Percentiles rank a stretch among this genome's conserved stretches.
Evolutionary conservation across 2,113 vertebrate genomes (phyloP).

Genomic region (Leucosticte australis): DNA sequence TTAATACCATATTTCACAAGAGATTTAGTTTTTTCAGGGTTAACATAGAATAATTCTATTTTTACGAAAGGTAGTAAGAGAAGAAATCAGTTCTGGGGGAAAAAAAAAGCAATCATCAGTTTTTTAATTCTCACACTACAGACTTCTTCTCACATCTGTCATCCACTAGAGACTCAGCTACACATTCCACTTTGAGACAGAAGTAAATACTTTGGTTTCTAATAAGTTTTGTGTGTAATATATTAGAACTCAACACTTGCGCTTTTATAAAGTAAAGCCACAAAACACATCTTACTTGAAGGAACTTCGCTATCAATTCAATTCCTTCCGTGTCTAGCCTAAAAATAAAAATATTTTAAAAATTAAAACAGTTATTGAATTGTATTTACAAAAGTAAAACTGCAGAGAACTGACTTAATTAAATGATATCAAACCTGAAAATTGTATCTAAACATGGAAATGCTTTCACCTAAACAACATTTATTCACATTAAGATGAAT

Average conservation of each 20-base stretch:
- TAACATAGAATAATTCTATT: not conserved
- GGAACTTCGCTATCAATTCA: constrained; percentile 92
- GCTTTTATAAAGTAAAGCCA: not conserved
- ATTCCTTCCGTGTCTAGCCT: constrained; percentile 96
- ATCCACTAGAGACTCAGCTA: not conserved
- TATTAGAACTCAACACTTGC: not conserved
- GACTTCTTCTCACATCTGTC: not conserved
- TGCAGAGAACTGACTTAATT: not conserved
- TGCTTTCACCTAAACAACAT: not conserved
- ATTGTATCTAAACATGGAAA: not conserved
- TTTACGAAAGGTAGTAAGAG: not conserved
- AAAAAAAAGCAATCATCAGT: not conserved
- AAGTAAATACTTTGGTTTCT: not conserved
- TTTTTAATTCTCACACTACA: not conserved
- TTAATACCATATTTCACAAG: not conserved
- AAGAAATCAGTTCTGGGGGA: not conserved
- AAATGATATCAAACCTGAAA: not conserved
- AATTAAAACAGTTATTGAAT: not conserved
- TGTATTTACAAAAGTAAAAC: not conserved
- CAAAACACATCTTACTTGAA: constrained; percentile 83
- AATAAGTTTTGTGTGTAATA: not conserved
- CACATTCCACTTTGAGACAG: not conserved
- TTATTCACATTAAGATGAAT: not conserved
- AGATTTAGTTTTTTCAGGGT: not conserved
- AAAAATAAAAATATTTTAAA: constrained; percentile 50